Evolutionary conservation across 2,888 invertebrate genomes (phyloP).

Genomic region (Nipponacmea schrenckii): DNA sequence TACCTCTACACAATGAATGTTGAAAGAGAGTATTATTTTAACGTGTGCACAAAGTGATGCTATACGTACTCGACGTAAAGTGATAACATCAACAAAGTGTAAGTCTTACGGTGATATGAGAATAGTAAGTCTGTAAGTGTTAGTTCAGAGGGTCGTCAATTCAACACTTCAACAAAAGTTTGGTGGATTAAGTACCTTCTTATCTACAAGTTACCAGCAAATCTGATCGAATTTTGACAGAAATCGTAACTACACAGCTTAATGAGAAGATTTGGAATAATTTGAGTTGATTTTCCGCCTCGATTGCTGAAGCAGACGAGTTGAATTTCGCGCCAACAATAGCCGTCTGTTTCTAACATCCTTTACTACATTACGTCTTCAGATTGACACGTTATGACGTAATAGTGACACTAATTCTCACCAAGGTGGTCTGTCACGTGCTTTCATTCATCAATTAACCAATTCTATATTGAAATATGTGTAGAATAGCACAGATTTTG

Average conservation of each 20-base stretch:
- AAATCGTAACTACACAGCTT: neutral
- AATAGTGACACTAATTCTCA: conserved; percentile 1
- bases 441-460: neutral
- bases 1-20: too few species aligned
- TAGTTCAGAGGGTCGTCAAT: neutral
- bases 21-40: too few species aligned
- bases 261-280: neutral
- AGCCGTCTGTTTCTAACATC: neutral
- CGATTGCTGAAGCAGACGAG: neutral
- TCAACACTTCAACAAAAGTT: neutral
- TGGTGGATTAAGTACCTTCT: neutral
- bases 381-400: conserved; percentile 7
- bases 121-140: too few species aligned
- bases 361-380: neutral
- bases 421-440: conserved; percentile 8
- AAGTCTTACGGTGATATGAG: too few species aligned
- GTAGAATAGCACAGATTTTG: too few species aligned
- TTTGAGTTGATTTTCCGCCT: neutral
- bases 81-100: too few species aligned
- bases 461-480: neutral
- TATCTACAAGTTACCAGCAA: too few species aligned
- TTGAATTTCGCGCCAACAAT: neutral
- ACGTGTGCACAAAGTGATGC: too few species aligned
- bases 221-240: neutral
- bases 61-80: too few species aligned